phyloP scores from a whole-genome alignment of 2,888 invertebrate genomes.

The Sclerodermus sp. region DNA sequence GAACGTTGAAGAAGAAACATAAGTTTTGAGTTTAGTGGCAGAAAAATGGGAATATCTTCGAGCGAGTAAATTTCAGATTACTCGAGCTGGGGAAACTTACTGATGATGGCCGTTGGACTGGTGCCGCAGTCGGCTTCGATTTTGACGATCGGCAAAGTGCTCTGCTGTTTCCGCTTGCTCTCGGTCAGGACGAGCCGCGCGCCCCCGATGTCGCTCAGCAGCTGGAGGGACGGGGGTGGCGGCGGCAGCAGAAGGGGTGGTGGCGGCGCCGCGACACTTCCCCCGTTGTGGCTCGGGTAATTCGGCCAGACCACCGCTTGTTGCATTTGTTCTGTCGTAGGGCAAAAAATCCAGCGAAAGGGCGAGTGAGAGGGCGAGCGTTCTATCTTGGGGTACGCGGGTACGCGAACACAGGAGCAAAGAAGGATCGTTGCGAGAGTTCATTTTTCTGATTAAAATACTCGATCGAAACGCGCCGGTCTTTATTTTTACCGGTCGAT shows the following conservation, averaged over 20 bases:
- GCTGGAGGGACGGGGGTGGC: slow-evolving; percentile 68
- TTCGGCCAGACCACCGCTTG: slow-evolving; percentile 78
- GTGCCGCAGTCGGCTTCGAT: slow-evolving; percentile 67
- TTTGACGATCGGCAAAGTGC: slow-evolving; percentile 66
- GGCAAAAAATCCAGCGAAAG: too few relatives aligned
- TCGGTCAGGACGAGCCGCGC: slow-evolving; percentile 68
- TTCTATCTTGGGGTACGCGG: too few relatives aligned
- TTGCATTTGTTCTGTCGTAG: slow-evolving; percentile 65
- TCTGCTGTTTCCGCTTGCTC: slow-evolving; percentile 62
- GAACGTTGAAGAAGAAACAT: too few relatives aligned
- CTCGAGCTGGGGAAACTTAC: too few relatives aligned
- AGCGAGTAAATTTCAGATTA: background rate
- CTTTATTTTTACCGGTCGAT: too few relatives aligned
- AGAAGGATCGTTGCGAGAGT: too few relatives aligned
- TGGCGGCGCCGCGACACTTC: slow-evolving; percentile 56
- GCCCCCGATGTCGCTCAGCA: slow-evolving; percentile 61
- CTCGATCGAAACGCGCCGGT: too few relatives aligned
- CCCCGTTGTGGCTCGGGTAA: slow-evolving; percentile 60
- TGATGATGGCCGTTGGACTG: slow-evolving; percentile 50
- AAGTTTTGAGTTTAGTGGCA: background rate
- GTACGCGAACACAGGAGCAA: too few relatives aligned
- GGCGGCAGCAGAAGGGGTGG: slow-evolving; percentile 62
- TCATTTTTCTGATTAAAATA: too few relatives aligned
- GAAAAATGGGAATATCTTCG: background rate
- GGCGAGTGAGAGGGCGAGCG: too few relatives aligned